A percentile compares a stretch with the other conserved stretches of the same genome.
Evolutionary conservation across 2,113 vertebrate genomes (phyloP).

Genomic region (Ceyx margarethae): DNA sequence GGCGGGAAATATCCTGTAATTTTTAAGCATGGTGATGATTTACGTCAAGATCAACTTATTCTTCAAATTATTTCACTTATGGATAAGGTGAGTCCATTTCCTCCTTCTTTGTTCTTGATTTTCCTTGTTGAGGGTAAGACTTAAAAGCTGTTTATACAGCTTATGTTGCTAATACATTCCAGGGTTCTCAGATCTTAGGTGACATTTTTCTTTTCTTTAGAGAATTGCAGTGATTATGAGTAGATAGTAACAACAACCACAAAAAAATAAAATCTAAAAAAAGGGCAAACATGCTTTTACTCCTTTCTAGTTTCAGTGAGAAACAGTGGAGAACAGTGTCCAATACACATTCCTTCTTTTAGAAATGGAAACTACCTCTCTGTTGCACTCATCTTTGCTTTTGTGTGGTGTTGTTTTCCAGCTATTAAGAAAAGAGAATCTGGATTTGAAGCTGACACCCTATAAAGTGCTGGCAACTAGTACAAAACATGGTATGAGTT

Average conservation of each 20-base stretch:
- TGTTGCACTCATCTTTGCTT: background rate
- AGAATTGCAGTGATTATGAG: background rate
- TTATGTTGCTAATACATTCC: background rate
- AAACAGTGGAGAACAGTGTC: background rate
- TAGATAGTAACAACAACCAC: background rate
- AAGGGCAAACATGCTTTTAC: background rate
- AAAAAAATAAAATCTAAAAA: background rate
- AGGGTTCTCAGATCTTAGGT: background rate
- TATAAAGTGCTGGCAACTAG: conserved; percentile 98
- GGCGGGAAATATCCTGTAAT: conserved; percentile 95
- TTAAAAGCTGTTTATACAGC: background rate
- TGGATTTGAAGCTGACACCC: conserved; percentile 96
- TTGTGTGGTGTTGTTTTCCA: conserved; percentile 29
- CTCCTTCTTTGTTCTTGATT: background rate
- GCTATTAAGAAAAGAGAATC: conserved; percentile 94
- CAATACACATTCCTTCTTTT: background rate
- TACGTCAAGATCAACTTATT: conserved; percentile 97
- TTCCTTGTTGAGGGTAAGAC: background rate
- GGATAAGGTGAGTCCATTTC: conserved; percentile 85
- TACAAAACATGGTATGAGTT: conserved; percentile 91
- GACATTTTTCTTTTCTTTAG: background rate
- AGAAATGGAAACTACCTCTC: background rate
- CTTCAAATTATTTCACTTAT: conserved; percentile 99
- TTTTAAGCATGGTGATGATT: conserved; percentile 97
- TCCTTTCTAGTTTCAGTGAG: background rate